These are phyloP conservation scores for Napeogenes inachia DNA, from an alignment of 2,888 invertebrate species.

Conservation along the genomic window DNA sequence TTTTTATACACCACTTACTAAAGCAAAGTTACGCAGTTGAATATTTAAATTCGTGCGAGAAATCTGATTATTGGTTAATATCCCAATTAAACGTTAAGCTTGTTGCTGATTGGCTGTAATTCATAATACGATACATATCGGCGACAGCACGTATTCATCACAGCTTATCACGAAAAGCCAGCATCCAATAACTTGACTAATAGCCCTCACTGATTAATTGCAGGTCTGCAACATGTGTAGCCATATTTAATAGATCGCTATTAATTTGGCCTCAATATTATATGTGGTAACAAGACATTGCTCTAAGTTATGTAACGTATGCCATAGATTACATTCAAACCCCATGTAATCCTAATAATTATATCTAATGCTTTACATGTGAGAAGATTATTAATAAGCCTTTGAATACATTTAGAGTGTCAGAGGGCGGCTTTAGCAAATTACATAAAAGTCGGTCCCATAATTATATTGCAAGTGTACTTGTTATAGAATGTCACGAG, in stretches of 20 bases:
- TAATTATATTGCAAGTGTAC: too few species aligned
- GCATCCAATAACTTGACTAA: slow-evolving; percentile 26
- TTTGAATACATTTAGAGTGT: too few species aligned
- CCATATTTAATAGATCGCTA: slow-evolving; percentile 17
- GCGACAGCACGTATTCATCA: slow-evolving; percentile 26
- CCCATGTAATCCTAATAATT: too few species aligned
- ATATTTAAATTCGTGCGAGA: too few species aligned
- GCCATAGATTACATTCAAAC: too few species aligned
- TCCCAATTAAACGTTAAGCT: not conserved
- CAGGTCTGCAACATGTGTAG: slow-evolving; percentile 22
- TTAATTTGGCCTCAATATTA: slow-evolving; percentile 2
- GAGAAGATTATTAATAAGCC: too few species aligned
- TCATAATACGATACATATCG: slow-evolving; percentile 9
- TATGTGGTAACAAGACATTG: not conserved
- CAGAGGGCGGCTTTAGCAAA: too few species aligned
- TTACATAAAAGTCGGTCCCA: too few species aligned
- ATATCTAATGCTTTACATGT: too few species aligned
- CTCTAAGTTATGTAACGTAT: not conserved
- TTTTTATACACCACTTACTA: too few species aligned
- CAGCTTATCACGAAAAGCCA: slow-evolving; percentile 26
- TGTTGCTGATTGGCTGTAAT: slow-evolving; percentile 1
- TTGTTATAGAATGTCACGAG: too few species aligned
- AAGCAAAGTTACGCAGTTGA: too few species aligned
- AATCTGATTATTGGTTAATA: not conserved
- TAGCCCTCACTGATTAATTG: slow-evolving; percentile 25